Percentiles rank a stretch among this genome's conserved stretches.
These are phyloP conservation scores for Heliconius nattereri DNA, from an alignment of 1,140 invertebrate species.

Conservation along the genomic window DNA sequence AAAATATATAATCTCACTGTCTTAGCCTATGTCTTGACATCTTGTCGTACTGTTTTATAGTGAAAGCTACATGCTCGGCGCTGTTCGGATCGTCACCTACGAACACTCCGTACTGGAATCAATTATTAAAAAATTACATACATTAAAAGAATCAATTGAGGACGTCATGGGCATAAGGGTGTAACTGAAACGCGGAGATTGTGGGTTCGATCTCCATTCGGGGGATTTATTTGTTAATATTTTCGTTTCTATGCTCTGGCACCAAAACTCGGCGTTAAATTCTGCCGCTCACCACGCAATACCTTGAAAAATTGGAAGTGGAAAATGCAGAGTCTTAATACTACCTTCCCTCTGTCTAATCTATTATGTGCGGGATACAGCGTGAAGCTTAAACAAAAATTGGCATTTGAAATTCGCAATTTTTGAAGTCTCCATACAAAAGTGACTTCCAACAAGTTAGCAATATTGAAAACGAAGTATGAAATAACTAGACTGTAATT, in stretches of 20 bases:
- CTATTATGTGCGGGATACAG: background rate
- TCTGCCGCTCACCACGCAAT: background rate
- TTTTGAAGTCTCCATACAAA: too few relatives aligned
- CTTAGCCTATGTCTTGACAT: constrained; percentile 50
- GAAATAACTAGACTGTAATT: background rate
- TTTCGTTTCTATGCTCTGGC: background rate
- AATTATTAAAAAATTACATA: constrained; percentile 18
- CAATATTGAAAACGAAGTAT: background rate
- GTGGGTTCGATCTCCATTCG: background rate
- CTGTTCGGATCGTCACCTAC: constrained; percentile 60
- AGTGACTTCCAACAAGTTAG: background rate
- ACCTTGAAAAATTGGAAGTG: background rate
- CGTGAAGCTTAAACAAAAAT: background rate
- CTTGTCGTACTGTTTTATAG: constrained; percentile 69
- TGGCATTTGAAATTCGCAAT: too few relatives aligned
- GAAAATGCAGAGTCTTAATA: background rate
- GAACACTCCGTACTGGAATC: constrained; percentile 61
- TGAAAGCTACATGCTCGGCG: constrained; percentile 65
- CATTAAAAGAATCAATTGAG: background rate
- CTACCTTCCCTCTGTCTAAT: background rate
- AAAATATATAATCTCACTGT: constrained; percentile 48
- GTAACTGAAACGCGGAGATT: background rate
- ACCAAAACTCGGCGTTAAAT: background rate
- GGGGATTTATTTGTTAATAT: background rate
- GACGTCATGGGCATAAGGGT: background rate